These are phyloP conservation scores for Muschampia plurimacula DNA, from an alignment of 2,888 invertebrate species.

Conservation along the genomic window DNA sequence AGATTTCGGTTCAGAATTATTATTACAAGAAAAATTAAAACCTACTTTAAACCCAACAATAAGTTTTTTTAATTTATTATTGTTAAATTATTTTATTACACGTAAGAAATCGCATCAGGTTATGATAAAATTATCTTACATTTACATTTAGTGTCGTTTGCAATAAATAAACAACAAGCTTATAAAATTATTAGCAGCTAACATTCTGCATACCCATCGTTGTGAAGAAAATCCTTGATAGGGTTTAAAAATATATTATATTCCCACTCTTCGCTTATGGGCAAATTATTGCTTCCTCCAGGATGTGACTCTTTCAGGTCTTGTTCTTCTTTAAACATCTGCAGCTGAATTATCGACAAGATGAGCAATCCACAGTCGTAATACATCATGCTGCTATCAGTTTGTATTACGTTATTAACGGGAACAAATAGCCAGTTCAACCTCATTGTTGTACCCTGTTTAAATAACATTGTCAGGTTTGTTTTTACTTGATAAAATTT, in stretches of 20 bases:
- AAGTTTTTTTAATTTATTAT: too few species aligned
- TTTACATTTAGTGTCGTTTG: too few species aligned
- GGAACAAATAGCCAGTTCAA: slow-evolving; percentile 3
- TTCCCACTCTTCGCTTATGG: slow-evolving; percentile 5
- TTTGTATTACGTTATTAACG: not conserved
- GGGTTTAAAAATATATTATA: not conserved
- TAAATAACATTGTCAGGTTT: not conserved
- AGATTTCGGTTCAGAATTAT: too few species aligned
- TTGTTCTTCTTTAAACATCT: not conserved
- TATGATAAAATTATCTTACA: too few species aligned
- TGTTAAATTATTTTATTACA: too few species aligned
- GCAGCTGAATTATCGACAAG: not conserved
- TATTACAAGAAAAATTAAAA: too few species aligned
- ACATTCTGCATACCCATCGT: not conserved
- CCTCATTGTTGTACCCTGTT: not conserved
- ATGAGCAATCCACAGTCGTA: slow-evolving; percentile 5
- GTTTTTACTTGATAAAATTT: too few species aligned
- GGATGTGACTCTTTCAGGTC: not conserved
- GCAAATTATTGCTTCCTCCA: not conserved
- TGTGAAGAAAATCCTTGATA: not conserved
- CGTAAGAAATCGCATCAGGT: too few species aligned
- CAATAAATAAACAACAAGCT: too few species aligned
- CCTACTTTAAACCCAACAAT: too few species aligned
- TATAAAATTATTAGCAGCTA: not conserved
- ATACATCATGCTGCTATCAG: not conserved